Evolutionary conservation across 1,140 invertebrate genomes (phyloP).

Genomic region (Panagrolaimus sp.): DNA sequence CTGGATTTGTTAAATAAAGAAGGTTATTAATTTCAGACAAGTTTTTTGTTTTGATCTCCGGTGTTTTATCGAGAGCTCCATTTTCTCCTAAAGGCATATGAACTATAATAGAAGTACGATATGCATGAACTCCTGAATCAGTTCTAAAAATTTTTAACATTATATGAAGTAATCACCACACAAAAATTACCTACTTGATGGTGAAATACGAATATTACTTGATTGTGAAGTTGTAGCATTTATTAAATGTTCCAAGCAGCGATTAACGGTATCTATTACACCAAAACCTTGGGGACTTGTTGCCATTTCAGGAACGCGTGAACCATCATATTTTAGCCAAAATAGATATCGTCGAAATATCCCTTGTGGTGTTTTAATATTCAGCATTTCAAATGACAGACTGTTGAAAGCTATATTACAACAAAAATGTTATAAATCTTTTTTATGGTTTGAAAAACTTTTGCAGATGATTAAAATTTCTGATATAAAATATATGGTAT

Average conservation of each 20-base stretch:
- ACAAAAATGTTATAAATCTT: no score
- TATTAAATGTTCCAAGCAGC: neutral
- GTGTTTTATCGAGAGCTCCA: slow-evolving; percentile 13
- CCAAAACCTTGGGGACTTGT: slow-evolving; percentile 34
- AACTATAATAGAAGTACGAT: slow-evolving; percentile 33
- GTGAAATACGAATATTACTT: slow-evolving; percentile 16
- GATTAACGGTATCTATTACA: slow-evolving; percentile 26
- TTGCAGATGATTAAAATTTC: no score
- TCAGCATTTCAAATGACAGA: neutral
- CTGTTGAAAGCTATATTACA: no score
- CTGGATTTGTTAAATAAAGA: slow-evolving; percentile 3
- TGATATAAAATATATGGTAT: no score
- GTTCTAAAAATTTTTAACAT: slow-evolving; percentile 27
- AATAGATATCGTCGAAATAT: slow-evolving; percentile 22
- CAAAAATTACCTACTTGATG: neutral
- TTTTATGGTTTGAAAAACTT: no score
- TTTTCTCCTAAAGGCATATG: slow-evolving; percentile 29
- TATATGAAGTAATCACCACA: neutral
- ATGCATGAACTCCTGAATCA: slow-evolving; percentile 42
- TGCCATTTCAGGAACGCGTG: slow-evolving; percentile 44
- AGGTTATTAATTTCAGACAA: slow-evolving; percentile 29
- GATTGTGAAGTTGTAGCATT: slow-evolving; percentile 23
- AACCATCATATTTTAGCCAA: slow-evolving; percentile 46
- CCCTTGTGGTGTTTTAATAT: neutral
- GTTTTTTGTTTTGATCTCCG: slow-evolving; percentile 11